phyloP scores from a whole-genome alignment of 2,888 invertebrate species.

The Pseudeuparius sepicola region DNA sequence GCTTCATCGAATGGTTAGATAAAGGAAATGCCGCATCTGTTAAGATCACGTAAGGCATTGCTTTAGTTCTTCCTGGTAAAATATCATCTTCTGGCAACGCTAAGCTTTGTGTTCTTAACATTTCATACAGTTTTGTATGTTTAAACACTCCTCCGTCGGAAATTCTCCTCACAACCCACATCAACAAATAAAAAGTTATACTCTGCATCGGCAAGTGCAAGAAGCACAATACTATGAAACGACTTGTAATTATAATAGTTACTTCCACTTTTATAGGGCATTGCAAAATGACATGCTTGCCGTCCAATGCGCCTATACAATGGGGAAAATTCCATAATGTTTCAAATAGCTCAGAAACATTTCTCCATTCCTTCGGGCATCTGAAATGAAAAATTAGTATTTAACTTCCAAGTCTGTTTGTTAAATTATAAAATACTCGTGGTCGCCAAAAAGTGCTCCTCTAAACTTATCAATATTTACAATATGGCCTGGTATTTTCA shows the following conservation, averaged over 20 bases:
- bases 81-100: no score
- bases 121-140: slow-evolving; percentile 24
- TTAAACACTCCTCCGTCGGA: slow-evolving; percentile 27
- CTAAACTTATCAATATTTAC: no score
- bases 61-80: slow-evolving; percentile 19
- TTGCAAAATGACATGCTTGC: slow-evolving; percentile 29
- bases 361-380: slow-evolving; percentile 18
- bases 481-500: no score
- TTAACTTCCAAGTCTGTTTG: no score
- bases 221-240: slow-evolving; percentile 25
- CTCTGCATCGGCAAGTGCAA: slow-evolving; percentile 25
- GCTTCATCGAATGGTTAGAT: slow-evolving; percentile 25
- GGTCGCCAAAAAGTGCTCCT: no score
- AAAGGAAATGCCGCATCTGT: slow-evolving; percentile 29
- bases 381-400: no score
- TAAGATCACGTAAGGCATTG: slow-evolving; percentile 25
- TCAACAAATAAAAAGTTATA: no score
- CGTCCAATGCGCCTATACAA: slow-evolving; percentile 24
- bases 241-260: slow-evolving; percentile 28
- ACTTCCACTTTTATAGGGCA: no score
- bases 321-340: slow-evolving; percentile 24
- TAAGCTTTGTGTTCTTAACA: slow-evolving; percentile 21
- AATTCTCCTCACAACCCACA: no score
- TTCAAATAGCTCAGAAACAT: slow-evolving; percentile 17
- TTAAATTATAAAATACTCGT: no score